Percentiles rank a stretch among this genome's conserved stretches.
Evolutionary conservation across 2,888 invertebrate genomes (phyloP).

Genomic region (Cosmopolites sordidus): DNA sequence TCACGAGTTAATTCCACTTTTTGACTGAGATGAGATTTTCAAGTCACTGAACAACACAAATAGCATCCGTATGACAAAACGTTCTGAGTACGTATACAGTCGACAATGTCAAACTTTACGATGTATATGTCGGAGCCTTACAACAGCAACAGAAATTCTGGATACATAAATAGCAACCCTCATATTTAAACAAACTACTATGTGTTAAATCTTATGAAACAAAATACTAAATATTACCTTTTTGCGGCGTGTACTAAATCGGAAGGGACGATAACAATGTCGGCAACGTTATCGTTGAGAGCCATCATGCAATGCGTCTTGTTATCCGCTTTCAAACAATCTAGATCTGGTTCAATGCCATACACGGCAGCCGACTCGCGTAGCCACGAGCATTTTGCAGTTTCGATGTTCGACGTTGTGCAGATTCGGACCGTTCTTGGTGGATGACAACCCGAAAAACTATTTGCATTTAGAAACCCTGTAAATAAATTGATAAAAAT

Average conservation of each 20-base stretch:
- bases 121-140: too few species aligned
- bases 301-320: conserved; percentile 66
- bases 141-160: too few species aligned
- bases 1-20: too few species aligned
- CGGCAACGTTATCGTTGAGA: conserved; percentile 59
- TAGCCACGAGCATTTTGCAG: conserved; percentile 75
- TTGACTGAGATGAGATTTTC: too few species aligned
- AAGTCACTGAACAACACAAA: too few species aligned
- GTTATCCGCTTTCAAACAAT: conserved; percentile 63
- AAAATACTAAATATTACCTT: conserved; percentile 49
- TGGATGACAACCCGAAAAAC: conserved; percentile 65
- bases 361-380: conserved; percentile 69
- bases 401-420: conserved; percentile 64
- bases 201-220: too few species aligned
- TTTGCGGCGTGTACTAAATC: conserved; percentile 67
- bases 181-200: too few species aligned
- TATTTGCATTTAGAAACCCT: conserved; percentile 61
- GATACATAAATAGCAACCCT: too few species aligned
- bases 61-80: too few species aligned
- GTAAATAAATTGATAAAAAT: not conserved
- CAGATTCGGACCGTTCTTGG: conserved; percentile 61
- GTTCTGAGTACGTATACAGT: too few species aligned
- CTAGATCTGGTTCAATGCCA: conserved; percentile 73
- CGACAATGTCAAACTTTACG: too few species aligned
- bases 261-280: conserved; percentile 67